Evolutionary conservation across 2,888 invertebrate genomes (phyloP), one percentile per base, ranked within the genome.

Genomic region (Euphydryas editha): DNA sequence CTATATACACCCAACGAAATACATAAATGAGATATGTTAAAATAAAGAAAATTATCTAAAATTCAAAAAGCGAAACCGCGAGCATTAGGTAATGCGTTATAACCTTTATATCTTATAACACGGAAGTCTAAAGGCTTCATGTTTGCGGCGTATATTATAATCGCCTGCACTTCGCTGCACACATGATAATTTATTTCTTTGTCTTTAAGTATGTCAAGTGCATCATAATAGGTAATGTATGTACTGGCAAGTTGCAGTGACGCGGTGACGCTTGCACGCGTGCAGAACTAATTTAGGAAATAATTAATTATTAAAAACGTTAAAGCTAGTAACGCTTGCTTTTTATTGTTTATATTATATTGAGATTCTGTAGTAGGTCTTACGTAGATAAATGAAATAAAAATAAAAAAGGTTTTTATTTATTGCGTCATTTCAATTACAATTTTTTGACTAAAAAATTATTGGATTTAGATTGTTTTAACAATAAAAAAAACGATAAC

Each of bases 151-250:
- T 51, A 11, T 42, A 44, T 18, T 39, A 49, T 58, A 49, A 58
- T 47, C 49, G 21, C 20, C 49, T 24, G 62, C 62, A 59, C 46
- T 30, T 18, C 59, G 39, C 44, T 56, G 47, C 44, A 59, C 42
- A 60, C 62, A 65, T 68, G 56, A 65, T 62, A 68, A 65, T 62
- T 67, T 49, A 65, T 59, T 67, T 63, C 68, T 72, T 67, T 69
- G 69, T 69, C 46, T 64, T 49, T 64, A 71, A 66, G 68, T 72
- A 55, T 72, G 72, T 72, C 71, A 72, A 72, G 72, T 69, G 63
- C 69, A 69, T 64, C 51, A 46, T 66, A 64, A 36, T 56, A 24
- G 49, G 24, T 24, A 30, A 57, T 42, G 46, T 60, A 62, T 42
- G 59, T 36, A 49, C 49, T 24, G 30, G 30, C 30, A 6, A 30